These are phyloP conservation scores for Falco concolor DNA, from an alignment of 2,797 vertebrate genomes.

Conservation along the genomic window DNA sequence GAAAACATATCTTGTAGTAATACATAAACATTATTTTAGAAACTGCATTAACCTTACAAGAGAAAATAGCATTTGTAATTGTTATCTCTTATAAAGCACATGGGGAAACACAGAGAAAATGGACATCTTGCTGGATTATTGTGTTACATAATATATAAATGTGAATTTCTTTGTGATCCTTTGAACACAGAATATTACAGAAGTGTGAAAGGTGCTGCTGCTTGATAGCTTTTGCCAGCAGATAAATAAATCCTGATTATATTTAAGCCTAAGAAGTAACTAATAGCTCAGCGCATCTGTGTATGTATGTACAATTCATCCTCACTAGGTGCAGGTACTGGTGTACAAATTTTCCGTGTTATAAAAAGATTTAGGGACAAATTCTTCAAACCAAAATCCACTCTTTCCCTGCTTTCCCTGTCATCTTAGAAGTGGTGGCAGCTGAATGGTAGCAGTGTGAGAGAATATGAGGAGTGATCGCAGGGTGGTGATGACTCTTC, in stretches of 20 bases:
- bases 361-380: neutral
- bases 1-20: neutral
- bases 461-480: neutral
- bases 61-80: slow-evolving; percentile 10
- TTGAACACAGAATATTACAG: neutral
- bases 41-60: neutral
- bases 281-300: neutral
- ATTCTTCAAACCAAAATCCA: too few species aligned
- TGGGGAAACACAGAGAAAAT: neutral
- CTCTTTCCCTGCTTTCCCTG: neutral
- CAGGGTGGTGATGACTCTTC: neutral
- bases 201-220: neutral
- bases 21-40: neutral
- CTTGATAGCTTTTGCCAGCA: neutral
- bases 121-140: neutral
- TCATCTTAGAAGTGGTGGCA: neutral
- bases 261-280: neutral
- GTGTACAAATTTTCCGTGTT: neutral
- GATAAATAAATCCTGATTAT: neutral
- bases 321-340: neutral
- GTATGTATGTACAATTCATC: neutral
- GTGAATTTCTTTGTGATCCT: neutral
- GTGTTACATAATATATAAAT: neutral
- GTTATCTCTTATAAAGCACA: neutral
- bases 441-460: neutral